Conservation (phyloP, 2,113 vertebrate species). For the Antennarius striatus region DNA sequence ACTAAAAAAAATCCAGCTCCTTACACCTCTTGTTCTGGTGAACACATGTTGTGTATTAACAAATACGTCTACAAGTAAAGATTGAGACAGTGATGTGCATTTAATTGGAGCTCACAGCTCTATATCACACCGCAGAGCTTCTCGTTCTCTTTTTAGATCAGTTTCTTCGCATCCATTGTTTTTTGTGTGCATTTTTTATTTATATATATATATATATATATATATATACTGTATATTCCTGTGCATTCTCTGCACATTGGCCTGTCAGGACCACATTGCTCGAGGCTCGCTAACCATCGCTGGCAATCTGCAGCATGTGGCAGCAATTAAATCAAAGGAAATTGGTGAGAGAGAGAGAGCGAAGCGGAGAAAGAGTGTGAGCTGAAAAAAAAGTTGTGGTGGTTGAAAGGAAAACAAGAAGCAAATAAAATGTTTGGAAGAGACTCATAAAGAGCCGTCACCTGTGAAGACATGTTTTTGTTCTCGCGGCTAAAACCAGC, state of each 20-base stretch:
- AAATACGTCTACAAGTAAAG: too few relatives aligned
- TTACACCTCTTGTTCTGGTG: too few relatives aligned
- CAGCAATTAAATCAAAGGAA: slow-evolving; percentile 85
- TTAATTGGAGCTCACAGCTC: background rate
- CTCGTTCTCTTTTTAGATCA: background rate
- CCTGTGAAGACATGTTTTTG: slow-evolving; percentile 71
- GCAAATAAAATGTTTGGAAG: slow-evolving; percentile 72
- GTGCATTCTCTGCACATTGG: slow-evolving; percentile 17
- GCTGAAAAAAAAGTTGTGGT: slow-evolving; percentile 45
- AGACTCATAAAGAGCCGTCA: slow-evolving; percentile 71
- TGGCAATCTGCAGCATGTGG: slow-evolving; percentile 85
- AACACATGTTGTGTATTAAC: too few relatives aligned
- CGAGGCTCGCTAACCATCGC: slow-evolving; percentile 75
- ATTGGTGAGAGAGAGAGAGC: slow-evolving; percentile 63
- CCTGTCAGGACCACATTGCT: slow-evolving; percentile 39
- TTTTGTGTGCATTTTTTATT: background rate
- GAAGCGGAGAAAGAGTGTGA: slow-evolving; percentile 44
- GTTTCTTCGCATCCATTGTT: background rate
- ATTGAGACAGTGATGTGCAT: background rate
- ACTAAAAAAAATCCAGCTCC: too few relatives aligned
- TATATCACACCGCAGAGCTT: background rate
- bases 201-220: background rate
- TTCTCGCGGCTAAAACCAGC: slow-evolving; percentile 45
- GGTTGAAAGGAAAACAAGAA: slow-evolving; percentile 73
- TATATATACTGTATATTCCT: background rate